These are phyloP conservation scores for Mormyrus iriodes DNA, from an alignment of 2,113 vertebrate species.

Conservation along the genomic window DNA sequence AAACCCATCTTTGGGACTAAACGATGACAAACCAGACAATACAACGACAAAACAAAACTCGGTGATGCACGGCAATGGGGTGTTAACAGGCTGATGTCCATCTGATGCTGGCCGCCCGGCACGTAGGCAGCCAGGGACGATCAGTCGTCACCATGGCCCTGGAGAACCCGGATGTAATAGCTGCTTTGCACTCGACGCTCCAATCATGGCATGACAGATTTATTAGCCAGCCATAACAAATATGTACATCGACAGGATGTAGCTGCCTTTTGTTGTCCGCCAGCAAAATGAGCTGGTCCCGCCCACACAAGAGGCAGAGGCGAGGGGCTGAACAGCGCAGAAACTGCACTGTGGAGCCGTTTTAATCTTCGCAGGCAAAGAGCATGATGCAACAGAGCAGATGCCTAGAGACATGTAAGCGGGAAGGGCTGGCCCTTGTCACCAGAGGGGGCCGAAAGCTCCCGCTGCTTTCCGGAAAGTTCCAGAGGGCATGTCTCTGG, in stretches of 20 bases:
- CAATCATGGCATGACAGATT: not conserved
- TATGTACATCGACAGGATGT: not conserved
- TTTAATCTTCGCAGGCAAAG: slow-evolving; percentile 1
- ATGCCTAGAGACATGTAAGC: not conserved
- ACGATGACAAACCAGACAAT: not conserved
- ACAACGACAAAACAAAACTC: not conserved
- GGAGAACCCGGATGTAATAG: not conserved
- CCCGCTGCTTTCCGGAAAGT: slow-evolving; percentile 34
- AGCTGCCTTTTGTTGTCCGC: not conserved
- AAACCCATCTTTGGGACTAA: not conserved
- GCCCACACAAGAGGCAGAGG: not conserved
- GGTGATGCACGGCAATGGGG: not conserved
- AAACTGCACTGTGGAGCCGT: slow-evolving; percentile 12
- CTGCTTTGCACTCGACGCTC: not conserved
- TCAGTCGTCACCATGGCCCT: not conserved
- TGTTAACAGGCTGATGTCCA: not conserved
- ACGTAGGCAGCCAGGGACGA: not conserved
- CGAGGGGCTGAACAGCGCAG: slow-evolving; percentile 9
- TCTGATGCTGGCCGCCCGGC: not conserved
- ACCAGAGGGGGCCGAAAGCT: not conserved
- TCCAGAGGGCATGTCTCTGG: slow-evolving; percentile 43
- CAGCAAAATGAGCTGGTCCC: slow-evolving; percentile 1
- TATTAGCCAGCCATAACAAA: not conserved
- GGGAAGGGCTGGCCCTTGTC: not conserved
- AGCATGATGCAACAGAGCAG: not conserved